Evolutionary conservation across 2,888 invertebrate genomes (phyloP).

Genomic region (Podotricha telesiphe): DNA sequence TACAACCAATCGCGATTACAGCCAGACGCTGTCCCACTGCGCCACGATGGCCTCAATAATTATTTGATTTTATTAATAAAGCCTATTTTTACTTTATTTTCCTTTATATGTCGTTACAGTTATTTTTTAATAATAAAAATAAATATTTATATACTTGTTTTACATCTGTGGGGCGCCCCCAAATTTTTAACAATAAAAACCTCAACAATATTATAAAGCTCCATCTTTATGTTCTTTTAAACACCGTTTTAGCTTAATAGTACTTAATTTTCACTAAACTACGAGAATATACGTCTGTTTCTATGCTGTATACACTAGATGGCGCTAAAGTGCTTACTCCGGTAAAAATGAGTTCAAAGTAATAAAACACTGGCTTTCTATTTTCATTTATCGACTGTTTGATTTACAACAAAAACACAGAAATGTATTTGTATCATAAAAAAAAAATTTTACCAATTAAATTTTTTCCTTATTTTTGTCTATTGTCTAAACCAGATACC

Average conservation of each 20-base stretch:
- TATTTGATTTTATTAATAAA: no score
- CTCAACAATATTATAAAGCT: neutral
- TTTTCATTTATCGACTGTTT: neutral
- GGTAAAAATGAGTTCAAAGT: neutral
- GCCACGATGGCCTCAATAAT: no score
- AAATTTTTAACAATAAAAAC: no score
- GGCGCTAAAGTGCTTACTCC: neutral
- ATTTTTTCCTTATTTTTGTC: neutral
- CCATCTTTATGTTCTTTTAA: neutral
- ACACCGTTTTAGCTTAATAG: neutral
- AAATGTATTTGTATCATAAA: neutral
- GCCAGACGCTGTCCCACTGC: no score
- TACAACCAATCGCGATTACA: no score
- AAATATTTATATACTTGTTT: no score
- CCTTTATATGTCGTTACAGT: no score
- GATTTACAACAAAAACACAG: neutral
- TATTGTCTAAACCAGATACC: neutral
- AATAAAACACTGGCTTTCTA: neutral
- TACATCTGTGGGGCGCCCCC: no score
- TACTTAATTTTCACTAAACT: neutral
- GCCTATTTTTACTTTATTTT: no score
- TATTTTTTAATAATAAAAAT: no score
- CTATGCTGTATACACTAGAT: neutral
- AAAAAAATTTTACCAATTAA: neutral
- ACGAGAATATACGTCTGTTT: neutral